A percentile compares a stretch with the other conserved stretches of the same genome.
phyloP scores from a whole-genome alignment of 2,888 invertebrate genomes.

The Leptothorax acervorum region DNA sequence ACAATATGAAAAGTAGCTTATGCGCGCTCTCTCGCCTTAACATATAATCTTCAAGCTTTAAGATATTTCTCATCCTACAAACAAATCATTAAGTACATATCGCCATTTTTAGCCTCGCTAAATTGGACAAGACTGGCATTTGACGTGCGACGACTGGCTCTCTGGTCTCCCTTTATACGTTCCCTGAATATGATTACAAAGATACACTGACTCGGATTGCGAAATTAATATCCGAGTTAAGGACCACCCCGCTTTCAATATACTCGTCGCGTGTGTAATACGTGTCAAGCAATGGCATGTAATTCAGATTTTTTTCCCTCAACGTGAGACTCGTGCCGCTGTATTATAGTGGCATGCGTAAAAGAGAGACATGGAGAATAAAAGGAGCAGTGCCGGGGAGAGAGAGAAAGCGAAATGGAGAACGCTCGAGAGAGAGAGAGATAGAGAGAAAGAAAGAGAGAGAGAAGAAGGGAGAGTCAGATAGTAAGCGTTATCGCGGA shows the following conservation, averaged over 20 bases:
- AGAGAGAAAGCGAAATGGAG: slow-evolving; percentile 38
- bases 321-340: slow-evolving; percentile 59
- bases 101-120: slow-evolving; percentile 3
- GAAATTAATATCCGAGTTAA: slow-evolving; percentile 33
- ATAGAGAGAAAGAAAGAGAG: neutral
- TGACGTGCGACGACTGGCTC: slow-evolving; percentile 7
- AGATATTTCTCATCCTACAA: neutral
- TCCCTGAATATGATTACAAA: neutral
- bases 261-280: slow-evolving; percentile 53
- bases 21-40: neutral
- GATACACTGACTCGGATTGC: neutral
- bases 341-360: slow-evolving; percentile 18
- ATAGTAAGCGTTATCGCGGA: slow-evolving; percentile 72
- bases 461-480: slow-evolving; percentile 12
- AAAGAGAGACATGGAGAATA: slow-evolving; percentile 2
- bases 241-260: slow-evolving; percentile 55
- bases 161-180: neutral
- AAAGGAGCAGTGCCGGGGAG: neutral
- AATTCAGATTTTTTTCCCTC: slow-evolving; percentile 38
- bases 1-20: neutral
- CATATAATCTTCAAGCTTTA: neutral
- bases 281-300: slow-evolving; percentile 37
- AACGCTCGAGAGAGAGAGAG: slow-evolving; percentile 24
- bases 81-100: neutral
- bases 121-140: neutral